Percentiles rank a stretch among this genome's conserved stretches.
These are phyloP conservation scores for Thera obeliscata DNA, from an alignment of 2,888 invertebrate genomes.

Conservation along the genomic window DNA sequence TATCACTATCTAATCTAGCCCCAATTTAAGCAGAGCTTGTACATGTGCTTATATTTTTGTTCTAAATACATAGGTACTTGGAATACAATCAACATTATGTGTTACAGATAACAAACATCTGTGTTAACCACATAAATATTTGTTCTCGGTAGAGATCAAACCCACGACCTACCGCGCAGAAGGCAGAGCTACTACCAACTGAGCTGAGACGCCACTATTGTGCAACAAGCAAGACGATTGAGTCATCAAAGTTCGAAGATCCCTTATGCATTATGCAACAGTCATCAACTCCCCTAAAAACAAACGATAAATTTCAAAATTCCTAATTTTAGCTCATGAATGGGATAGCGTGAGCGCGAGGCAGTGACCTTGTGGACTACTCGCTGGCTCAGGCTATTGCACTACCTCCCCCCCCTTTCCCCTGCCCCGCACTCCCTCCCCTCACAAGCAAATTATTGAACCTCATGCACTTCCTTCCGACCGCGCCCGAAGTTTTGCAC, in stretches of 20 bases:
- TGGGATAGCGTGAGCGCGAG: conserved; percentile 63
- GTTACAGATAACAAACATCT: too few species aligned
- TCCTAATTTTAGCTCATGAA: conserved; percentile 69
- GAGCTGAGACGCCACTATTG: too few species aligned
- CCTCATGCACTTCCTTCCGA: conserved; percentile 67
- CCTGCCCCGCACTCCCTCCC: conserved; percentile 24
- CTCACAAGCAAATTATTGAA: conserved; percentile 72
- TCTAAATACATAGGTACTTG: too few species aligned
- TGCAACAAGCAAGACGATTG: background rate
- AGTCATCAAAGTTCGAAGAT: background rate
- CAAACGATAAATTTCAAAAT: conserved; percentile 53
- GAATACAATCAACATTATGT: too few species aligned
- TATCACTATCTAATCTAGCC: too few species aligned
- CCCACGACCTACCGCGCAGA: too few species aligned
- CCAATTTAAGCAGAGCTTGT: too few species aligned
- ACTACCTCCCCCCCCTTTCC: conserved; percentile 49
- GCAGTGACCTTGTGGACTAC: conserved; percentile 74
- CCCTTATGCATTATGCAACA: background rate
- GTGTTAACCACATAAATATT: too few species aligned
- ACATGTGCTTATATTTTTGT: too few species aligned
- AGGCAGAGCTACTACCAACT: too few species aligned
- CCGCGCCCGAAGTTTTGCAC: conserved; percentile 60
- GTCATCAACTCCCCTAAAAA: conserved; percentile 7
- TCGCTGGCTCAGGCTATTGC: conserved; percentile 70
- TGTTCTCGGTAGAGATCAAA: too few species aligned